Percentiles rank a stretch among this genome's conserved stretches.
phyloP scores from a whole-genome alignment of 2,888 invertebrate genomes.

The Plebejus melissa region DNA sequence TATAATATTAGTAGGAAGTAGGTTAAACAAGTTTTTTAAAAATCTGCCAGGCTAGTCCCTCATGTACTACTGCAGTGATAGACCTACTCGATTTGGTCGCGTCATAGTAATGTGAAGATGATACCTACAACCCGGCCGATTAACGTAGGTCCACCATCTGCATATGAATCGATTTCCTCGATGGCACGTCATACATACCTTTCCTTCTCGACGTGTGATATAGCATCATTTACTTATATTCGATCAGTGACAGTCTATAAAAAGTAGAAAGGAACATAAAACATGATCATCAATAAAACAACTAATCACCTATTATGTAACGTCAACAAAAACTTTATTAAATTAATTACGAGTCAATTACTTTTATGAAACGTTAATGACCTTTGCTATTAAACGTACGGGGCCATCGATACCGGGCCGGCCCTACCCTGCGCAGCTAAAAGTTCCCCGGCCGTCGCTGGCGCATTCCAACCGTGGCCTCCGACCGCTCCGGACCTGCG shows the following conservation, averaged over 20 bases:
- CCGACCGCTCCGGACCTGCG: constrained; percentile 66
- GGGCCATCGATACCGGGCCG: not conserved
- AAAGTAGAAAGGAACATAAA: not conserved
- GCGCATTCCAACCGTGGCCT: constrained; percentile 67
- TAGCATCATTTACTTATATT: not conserved
- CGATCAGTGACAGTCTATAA: not conserved
- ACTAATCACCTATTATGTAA: not conserved
- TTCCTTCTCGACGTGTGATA: not conserved
- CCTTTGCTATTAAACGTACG: constrained; percentile 8
- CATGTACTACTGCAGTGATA: too few species aligned
- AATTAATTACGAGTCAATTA: not conserved
- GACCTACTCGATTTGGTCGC: too few species aligned
- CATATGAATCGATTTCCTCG: too few species aligned
- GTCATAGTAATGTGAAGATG: too few species aligned
- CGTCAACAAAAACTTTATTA: not conserved
- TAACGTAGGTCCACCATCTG: too few species aligned
- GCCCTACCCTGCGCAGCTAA: constrained; percentile 39
- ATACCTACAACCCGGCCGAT: too few species aligned
- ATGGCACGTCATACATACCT: too few species aligned
- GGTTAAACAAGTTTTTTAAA: too few species aligned
- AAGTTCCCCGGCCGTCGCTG: constrained; percentile 35
- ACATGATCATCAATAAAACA: not conserved
- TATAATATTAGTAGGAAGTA: too few species aligned
- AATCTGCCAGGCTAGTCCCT: too few species aligned
- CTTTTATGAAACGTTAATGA: not conserved